Evolutionary conservation across 2,113 vertebrate genomes (phyloP).

Genomic region (Melanerpes formicivorus): DNA sequence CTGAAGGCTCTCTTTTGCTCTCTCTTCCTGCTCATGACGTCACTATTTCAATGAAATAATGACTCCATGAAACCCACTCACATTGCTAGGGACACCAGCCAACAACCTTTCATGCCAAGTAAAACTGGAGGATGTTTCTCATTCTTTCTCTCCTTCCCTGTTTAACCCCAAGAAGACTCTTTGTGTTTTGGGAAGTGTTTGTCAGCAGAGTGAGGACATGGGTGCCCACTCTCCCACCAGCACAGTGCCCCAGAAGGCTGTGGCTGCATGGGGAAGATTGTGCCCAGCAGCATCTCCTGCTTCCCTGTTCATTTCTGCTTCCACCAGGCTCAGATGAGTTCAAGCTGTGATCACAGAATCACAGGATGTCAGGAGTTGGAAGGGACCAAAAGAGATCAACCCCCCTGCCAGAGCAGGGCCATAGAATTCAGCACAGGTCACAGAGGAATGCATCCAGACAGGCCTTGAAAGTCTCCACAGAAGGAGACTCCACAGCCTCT

Average conservation of each 20-base stretch:
- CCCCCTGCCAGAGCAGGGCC: no score
- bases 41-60: background rate
- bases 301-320: background rate
- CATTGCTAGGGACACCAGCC: background rate
- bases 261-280: accelerated
- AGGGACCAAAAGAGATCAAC: no score
- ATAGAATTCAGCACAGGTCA: no score
- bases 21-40: background rate
- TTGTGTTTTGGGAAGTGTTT: background rate
- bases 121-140: background rate
- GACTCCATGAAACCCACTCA: background rate
- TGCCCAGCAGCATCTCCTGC: background rate
- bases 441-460: no score
- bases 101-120: background rate
- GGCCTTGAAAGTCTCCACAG: no score
- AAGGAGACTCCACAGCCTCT: no score
- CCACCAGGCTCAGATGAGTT: background rate
- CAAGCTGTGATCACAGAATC: background rate
- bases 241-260: accelerated
- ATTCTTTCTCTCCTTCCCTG: background rate
- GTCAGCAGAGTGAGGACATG: background rate
- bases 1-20: accelerated
- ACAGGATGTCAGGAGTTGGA: no score
- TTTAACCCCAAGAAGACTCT: background rate
- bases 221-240: background rate